Evolutionary conservation across 1,140 invertebrate species (phyloP), one percentile per base, ranked within the genome.

Genomic region (Bombus breviceps): DNA sequence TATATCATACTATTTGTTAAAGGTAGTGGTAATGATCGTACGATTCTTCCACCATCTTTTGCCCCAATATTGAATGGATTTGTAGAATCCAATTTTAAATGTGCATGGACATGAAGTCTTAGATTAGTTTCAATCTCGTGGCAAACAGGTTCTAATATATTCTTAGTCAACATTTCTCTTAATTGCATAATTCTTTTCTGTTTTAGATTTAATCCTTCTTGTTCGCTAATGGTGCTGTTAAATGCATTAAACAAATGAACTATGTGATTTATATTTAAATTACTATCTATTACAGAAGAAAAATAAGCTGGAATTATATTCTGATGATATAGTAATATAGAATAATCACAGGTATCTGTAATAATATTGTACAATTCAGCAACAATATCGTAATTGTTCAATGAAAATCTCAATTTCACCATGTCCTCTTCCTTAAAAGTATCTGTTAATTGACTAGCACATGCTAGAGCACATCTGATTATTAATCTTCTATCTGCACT

Each of bases 61-160:
- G 91, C 91, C 12, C 96, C 96, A 18, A 96, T 95, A 89, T 96
- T 96, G 91, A 98, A 98, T 2, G 98, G 97, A 95, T 98, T 98
- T 9, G 96, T 94, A 15, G 97, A 96, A 93, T 98, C 97, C 4
- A 98, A 94, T 90, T 99, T 97, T 43, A 99, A 96, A 95, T 99
- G 98, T 3, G 98, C 97, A 95, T 99, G 98, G 37, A 98, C 98
- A 86, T 98, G 97, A 15, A 99, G 95, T 66, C 99, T 96, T 59
- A 99, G 95, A 94, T 98, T 98, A 4, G 97, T 99, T 95, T 99
- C 99, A 87, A 99, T 97, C 89, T 98, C 97, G 85, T 97, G 97
- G 93, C 98, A 98, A 34, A 99, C 94, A 43, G 97, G 97, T 88
- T 97, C 96, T 39, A 98, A 93, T 71, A 98, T 92, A 75, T 96